Base-by-base conservation (phyloP, 2,888 invertebrate species). In the Drosophila rubida region DNA sequence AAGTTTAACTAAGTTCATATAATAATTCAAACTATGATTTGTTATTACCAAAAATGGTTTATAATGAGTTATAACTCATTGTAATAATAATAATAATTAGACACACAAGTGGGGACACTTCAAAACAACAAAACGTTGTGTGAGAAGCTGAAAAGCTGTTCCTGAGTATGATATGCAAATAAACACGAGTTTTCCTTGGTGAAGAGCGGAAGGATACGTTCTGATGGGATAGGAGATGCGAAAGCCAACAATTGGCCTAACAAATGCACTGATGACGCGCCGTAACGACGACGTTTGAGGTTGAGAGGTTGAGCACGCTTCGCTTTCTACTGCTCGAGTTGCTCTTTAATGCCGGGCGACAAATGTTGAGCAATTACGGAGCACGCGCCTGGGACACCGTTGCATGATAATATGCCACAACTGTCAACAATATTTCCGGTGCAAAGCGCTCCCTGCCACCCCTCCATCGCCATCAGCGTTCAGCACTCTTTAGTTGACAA, bases 351-450 rank as follows among this genome's bases (percentile, higher is more conserved):
- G 72, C 55, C 58, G 16, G 35, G 66, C 66, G 75, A 75, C 71
- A 75, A 74, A 74, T 75, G 75, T 58, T 57, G 75, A 75, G 75
- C 75, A 75, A 75, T 75, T 76, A 75, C 60, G 57, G 30, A 32
- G 53, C 61, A 68, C 60, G 68, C 63, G 72, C 50, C 76, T 54
- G 71, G 62, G 59, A 75, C 60, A 60, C 19, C 53, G 54, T 35
- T 58, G 67, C 70, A 88, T 88, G 89, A 82, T 82, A 82, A 88
- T 88, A 87, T 88, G 88, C 82, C 82, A 88, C 82, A 87, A 88
- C 81, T 88, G 82, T 82, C 82, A 82, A 87, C 82, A 88, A 88
- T 82, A 83, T 88, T 88, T 88, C 87, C 82, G 88, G 62, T 69
- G 60, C 39, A 55, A 81, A 62, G 59, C 41, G 16, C 32, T 4